phyloP scores from a whole-genome alignment of 2,113 vertebrate species.

The Bubo blakistoni region DNA sequence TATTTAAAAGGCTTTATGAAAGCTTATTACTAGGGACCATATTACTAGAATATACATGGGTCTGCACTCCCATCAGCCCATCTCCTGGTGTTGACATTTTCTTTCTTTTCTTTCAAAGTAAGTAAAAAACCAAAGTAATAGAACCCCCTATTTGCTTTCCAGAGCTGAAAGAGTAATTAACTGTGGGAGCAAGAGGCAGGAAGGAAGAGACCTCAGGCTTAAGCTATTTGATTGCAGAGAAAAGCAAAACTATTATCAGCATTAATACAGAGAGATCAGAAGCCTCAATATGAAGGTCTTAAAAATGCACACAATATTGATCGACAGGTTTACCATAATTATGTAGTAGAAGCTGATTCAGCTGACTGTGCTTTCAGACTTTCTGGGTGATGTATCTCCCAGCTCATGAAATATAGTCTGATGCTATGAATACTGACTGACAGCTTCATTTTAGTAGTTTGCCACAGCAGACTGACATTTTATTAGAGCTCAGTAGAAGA shows the following conservation, averaged over 20 bases:
- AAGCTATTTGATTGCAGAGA: slow-evolving; percentile 1
- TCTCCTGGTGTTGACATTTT: background rate
- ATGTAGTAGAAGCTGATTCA: background rate
- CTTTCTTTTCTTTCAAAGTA: background rate
- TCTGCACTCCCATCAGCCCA: background rate
- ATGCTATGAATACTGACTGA: background rate
- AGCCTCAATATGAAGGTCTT: slow-evolving; percentile 5
- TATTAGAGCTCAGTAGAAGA: background rate
- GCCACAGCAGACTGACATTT: background rate
- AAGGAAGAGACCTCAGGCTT: background rate
- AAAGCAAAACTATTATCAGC: slow-evolving; percentile 36
- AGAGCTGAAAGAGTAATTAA: slow-evolving; percentile 28
- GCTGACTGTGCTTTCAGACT: background rate
- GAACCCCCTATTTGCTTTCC: background rate
- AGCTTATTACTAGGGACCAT: background rate
- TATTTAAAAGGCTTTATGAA: slow-evolving; percentile 4
- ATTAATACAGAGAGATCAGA: background rate
- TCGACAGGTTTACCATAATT: slow-evolving; percentile 9
- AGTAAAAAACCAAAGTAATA: background rate
- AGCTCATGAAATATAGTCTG: background rate
- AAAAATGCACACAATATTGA: slow-evolving; percentile 34
- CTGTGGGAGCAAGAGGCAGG: background rate
- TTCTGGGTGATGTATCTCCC: background rate
- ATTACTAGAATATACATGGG: background rate
- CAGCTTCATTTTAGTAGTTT: slow-evolving; percentile 9